Conservation (phyloP, 2,888 invertebrate genomes). For the Lithosia quadra region DNA sequence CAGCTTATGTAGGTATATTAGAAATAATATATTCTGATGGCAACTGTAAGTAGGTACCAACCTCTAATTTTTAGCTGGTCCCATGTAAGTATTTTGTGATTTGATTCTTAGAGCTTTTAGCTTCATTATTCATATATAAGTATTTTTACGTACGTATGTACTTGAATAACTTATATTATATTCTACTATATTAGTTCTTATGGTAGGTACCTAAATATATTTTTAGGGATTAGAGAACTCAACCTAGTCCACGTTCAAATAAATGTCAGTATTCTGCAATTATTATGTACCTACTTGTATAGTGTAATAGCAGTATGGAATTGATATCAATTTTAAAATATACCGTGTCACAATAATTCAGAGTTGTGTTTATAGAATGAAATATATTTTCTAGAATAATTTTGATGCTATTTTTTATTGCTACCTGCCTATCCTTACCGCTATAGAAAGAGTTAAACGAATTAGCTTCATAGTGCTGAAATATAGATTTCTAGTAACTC, state of each 20-base stretch:
- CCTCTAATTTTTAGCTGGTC: too few species aligned
- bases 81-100: background rate
- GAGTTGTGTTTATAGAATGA: constrained; percentile 47
- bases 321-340: constrained; percentile 49
- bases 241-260: constrained; percentile 44
- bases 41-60: too few species aligned
- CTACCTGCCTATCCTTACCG: background rate
- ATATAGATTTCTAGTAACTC: too few species aligned
- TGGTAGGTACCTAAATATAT: constrained; percentile 11
- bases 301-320: constrained; percentile 46
- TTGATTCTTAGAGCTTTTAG: background rate
- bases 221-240: constrained; percentile 30
- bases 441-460: too few species aligned
- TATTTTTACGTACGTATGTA: background rate
- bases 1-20: constrained; percentile 38
- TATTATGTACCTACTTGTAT: constrained; percentile 17
- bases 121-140: background rate
- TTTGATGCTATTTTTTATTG: constrained; percentile 28
- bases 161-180: background rate
- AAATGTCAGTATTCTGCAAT: constrained; percentile 21
- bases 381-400: constrained; percentile 59
- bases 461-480: too few species aligned
- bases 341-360: constrained; percentile 40
- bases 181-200: background rate
- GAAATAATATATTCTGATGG: background rate